Base-by-base conservation (phyloP, 2,797 vertebrate species). In the Ctenopoma kingsleyae region DNA sequence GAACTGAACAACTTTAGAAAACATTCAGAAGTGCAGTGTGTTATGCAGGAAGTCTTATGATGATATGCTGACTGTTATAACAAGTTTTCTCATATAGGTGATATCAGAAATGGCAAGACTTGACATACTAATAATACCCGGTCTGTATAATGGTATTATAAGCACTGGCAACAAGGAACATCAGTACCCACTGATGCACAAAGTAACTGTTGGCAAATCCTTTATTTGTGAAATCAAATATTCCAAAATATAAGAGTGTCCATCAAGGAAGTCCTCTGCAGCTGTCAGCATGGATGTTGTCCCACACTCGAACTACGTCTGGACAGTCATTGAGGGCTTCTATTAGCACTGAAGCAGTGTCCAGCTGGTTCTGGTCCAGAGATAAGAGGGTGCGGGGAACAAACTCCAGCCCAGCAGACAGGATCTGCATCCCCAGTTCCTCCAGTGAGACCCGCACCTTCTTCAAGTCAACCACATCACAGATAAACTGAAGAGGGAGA, bases 301-400 rank as follows among this genome's bases (percentile, higher is more conserved):
- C 96, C 88, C 95, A 98, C 41, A 98, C 92, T 13, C 90, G 87
- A 16, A 98, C 88, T 40, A 97, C 96, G 0, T 97, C 96, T 2
- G 90, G 80, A 13, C 67, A 76, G 82, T 93, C 90, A 58, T 53
- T 86, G 8, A 98, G 92, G 9, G 85, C 88, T 50, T 95, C 94
- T 73, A 97, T 84, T n/a, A 98, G 93, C 11, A 57, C 41, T 1
- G 92, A 92, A 0, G 95, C 93, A 43, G 76, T 80, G 4, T 94
- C 88, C 74, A 97, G 86, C 77, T 96, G 94, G 1, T 71, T 59
- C 46, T 91, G 84, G 16, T 92, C 83, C 59, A 97, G 91, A 58
- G 67, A 55, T 5, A 86, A 81, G 3, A 80, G 60, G 10, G 60
- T 84, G 25, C 81, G 88, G 17, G 96, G 88, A 55, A 97, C 83